Conservation (phyloP, 2,113 vertebrate species). For the Scartelaos histophorus region DNA sequence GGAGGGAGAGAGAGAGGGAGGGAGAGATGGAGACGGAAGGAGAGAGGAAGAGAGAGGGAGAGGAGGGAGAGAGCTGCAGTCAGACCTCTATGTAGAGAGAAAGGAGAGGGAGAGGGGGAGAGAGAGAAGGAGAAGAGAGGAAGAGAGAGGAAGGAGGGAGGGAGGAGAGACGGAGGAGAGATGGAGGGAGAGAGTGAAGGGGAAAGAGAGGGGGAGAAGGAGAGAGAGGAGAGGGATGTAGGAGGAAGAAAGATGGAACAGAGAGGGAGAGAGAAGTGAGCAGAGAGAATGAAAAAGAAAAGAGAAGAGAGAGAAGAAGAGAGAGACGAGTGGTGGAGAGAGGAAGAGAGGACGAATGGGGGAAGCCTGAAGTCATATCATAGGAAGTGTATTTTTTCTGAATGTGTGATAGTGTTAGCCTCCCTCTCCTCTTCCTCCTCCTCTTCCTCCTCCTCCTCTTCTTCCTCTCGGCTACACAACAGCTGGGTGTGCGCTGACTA, state of each 20-base stretch:
- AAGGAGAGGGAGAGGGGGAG: too few species aligned
- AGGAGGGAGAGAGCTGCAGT: not conserved
- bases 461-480: constrained; percentile 61
- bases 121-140: too few species aligned
- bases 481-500: constrained; percentile 23
- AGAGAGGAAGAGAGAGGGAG: not conserved
- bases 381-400: constrained; percentile 25
- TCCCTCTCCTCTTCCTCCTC: too few species aligned
- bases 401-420: not conserved
- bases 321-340: not conserved
- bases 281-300: too few species aligned
- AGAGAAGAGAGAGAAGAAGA: not conserved
- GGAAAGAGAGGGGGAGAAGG: too few species aligned
- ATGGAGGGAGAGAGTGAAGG: not conserved
- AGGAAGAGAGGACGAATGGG: constrained; percentile 4
- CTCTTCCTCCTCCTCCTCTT: not conserved
- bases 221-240: not conserved
- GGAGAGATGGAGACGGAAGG: not conserved
- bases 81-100: not conserved
- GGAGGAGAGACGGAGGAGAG: not conserved
- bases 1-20: too few species aligned
- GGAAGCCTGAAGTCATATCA: not conserved
- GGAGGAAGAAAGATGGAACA: not conserved
- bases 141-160: not conserved
- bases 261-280: not conserved